phyloP scores from a whole-genome alignment of 1,140 invertebrate genomes.

The Drosophila ambigua region DNA sequence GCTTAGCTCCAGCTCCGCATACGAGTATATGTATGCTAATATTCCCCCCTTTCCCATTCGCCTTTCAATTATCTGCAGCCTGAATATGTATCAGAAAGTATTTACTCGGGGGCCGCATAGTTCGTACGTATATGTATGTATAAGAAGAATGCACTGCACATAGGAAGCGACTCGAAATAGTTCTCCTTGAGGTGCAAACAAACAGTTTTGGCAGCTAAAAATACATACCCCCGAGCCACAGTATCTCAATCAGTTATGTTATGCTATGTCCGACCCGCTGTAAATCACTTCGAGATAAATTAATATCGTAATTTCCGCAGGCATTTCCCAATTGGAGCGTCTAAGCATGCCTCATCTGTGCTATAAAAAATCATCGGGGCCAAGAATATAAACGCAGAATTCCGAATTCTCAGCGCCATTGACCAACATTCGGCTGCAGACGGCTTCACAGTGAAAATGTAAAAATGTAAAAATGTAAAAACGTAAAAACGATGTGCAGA shows the following conservation, averaged over 20 bases:
- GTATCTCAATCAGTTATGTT: conserved; percentile 42
- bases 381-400: conserved; percentile 41
- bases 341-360: not conserved
- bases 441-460: conserved; percentile 25
- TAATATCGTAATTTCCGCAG: conserved; percentile 39
- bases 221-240: conserved; percentile 16
- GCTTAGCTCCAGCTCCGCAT: conserved; percentile 12
- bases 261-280: conserved; percentile 13
- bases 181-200: conserved; percentile 45
- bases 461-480: conserved; percentile 5
- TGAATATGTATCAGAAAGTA: conserved; percentile 71
- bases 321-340: conserved; percentile 15
- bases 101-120: conserved; percentile 36
- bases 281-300: conserved; percentile 55
- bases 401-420: conserved; percentile 54
- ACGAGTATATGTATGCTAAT: conserved; percentile 55
- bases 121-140: not conserved
- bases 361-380: conserved; percentile 40
- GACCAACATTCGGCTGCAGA: conserved; percentile 57
- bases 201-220: conserved; percentile 42
- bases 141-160: conserved; percentile 39
- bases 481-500: conserved; percentile 3
- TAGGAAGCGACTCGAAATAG: conserved; percentile 67
- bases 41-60: conserved; percentile 57
- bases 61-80: conserved; percentile 67